A percentile compares a stretch with the other conserved stretches of the same genome.
These are phyloP conservation scores for Aphodius granarius DNA, from an alignment of 2,888 invertebrate species.

Conservation along the genomic window DNA sequence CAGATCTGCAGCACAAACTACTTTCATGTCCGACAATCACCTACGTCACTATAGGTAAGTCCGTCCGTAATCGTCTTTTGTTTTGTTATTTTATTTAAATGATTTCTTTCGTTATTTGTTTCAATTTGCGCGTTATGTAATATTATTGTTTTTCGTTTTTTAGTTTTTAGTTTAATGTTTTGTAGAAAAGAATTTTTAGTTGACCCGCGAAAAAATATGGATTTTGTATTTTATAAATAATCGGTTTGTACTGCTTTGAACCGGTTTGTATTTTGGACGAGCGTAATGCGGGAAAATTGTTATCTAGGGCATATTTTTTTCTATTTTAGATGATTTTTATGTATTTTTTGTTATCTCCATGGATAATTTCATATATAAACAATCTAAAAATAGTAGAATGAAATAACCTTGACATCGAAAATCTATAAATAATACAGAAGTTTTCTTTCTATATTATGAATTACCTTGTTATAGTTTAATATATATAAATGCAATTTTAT, in stretches of 20 bases:
- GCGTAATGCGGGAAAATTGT: background rate
- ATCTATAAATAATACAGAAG: background rate
- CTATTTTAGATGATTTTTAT: background rate
- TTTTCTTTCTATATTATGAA: background rate
- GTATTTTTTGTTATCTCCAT: background rate
- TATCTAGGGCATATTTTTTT: background rate
- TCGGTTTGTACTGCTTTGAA: background rate
- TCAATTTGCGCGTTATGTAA: background rate
- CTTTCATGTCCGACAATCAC: background rate
- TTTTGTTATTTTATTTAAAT: background rate
- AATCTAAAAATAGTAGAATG: background rate
- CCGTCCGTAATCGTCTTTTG: background rate
- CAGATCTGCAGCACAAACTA: background rate
- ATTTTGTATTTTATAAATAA: background rate
- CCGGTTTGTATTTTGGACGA: background rate
- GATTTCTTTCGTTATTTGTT: background rate
- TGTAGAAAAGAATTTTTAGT: background rate
- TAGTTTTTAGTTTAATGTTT: too few species aligned
- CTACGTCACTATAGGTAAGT: background rate
- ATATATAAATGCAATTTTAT: background rate
- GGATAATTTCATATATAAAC: background rate
- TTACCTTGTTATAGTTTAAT: background rate
- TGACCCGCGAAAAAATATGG: background rate
- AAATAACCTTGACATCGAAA: background rate
- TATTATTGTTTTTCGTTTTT: background rate